Conservation (phyloP, 2,888 invertebrate species). For the Acleris literana region DNA sequence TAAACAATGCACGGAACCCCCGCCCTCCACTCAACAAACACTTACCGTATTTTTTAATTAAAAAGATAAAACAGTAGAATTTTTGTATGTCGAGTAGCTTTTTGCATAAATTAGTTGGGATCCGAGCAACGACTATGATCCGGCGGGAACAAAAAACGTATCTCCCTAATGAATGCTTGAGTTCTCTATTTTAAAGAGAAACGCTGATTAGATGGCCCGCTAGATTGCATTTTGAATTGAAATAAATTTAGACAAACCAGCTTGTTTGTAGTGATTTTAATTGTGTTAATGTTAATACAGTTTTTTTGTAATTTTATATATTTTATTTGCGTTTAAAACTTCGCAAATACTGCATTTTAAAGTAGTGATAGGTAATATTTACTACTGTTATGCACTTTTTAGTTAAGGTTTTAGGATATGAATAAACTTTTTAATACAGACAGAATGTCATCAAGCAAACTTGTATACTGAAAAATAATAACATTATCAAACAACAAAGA, state of each 20-base stretch:
- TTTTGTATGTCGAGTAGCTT: constrained; percentile 25
- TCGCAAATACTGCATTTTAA: too few relatives aligned
- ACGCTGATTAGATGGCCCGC: constrained; percentile 4
- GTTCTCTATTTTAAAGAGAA: constrained; percentile 13
- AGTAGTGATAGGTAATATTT: too few relatives aligned
- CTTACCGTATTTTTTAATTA: constrained; percentile 29
- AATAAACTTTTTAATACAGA: too few relatives aligned
- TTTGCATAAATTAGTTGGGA: constrained; percentile 36
- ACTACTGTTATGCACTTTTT: too few relatives aligned
- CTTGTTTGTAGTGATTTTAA: not conserved
- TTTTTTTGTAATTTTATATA: too few relatives aligned
- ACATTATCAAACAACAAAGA: too few relatives aligned
- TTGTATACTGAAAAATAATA: too few relatives aligned
- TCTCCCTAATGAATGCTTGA: constrained; percentile 29
- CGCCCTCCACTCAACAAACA: not conserved
- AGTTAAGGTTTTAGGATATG: too few relatives aligned
- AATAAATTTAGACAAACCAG: not conserved
- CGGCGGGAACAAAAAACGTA: constrained; percentile 27
- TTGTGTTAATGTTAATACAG: too few relatives aligned
- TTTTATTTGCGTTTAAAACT: too few relatives aligned
- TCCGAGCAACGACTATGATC: constrained; percentile 16
- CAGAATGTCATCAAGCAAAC: too few relatives aligned
- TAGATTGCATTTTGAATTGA: constrained; percentile 1
- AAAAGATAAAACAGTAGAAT: constrained; percentile 22
- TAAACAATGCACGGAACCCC: not conserved